Evolutionary conservation across 2,888 invertebrate genomes (phyloP), one percentile per base, ranked within the genome.

Genomic region (Polydrusus cervinus): DNA sequence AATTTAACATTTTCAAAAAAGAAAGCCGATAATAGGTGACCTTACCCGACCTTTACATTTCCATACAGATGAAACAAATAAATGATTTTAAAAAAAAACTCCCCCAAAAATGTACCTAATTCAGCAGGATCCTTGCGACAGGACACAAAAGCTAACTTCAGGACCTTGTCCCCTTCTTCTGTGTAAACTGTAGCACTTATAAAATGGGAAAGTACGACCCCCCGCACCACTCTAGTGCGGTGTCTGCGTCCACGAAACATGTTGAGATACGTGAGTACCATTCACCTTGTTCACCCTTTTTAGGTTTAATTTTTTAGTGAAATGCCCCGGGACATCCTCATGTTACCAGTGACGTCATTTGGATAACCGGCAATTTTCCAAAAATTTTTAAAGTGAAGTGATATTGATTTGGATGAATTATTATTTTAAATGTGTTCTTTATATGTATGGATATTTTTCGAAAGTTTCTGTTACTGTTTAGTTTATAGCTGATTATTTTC

Each of bases 141-240:
- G 75, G 78, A 78, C 79, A 78, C 74, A 70, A 71, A 79, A 79
- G 74, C 77, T 80, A 83, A 81, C 83, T 84, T 82, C 83, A 84
- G 85, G 89, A 78, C 89, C 89, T 85, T 85, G 85, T 83, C 85
- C 86, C 86, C 83, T 84, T 81, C 83, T 82, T 80, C 78, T 71
- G 75, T 80, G 79, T 75, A 60, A 76, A 80, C 78, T 80, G 81
- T 78, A 79, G 82, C 80, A 82, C 82, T 85, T 86, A 87, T 87
- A 87, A 85, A 87, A 85, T 84, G 82, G 80, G 82, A 82, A 79
- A 81, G 82, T 65, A 18, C 78, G 79, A 84, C 83, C 85, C 86
- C 86, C 86, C 86, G 85, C 86, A 83, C 83, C 81, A 85, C 83
- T 85, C 80, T 84, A 87, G 86, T 87, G 83, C 83, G 82, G 86